Percentiles rank a stretch among this genome's conserved stretches.
Conservation (phyloP, 2,888 invertebrate genomes). For the Eristalis tenax region DNA sequence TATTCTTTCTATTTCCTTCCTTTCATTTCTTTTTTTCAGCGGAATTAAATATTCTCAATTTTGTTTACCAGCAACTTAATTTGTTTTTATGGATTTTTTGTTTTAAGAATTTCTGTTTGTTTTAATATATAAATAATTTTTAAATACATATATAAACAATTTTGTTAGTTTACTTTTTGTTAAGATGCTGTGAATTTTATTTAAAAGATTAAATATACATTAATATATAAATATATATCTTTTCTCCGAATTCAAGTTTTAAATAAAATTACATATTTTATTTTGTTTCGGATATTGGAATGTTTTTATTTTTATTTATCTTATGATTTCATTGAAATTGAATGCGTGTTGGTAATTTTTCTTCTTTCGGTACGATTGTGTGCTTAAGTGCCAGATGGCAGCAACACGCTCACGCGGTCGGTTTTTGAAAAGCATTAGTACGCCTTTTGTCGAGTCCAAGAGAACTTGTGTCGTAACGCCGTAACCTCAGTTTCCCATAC, state of each 20-base stretch:
- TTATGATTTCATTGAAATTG: background rate
- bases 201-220: slow-evolving; percentile 36
- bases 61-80: slow-evolving; percentile 7
- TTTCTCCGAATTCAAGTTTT: slow-evolving; percentile 54
- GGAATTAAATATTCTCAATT: slow-evolving; percentile 19
- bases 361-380: too few relatives aligned
- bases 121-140: slow-evolving; percentile 31
- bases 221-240: slow-evolving; percentile 36
- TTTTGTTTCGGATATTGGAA: slow-evolving; percentile 36
- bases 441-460: too few relatives aligned
- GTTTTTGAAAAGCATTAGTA: too few relatives aligned
- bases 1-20: slow-evolving; percentile 22
- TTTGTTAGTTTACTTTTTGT: slow-evolving; percentile 59
- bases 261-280: slow-evolving; percentile 55
- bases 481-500: too few relatives aligned
- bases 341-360: too few relatives aligned
- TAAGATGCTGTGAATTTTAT: slow-evolving; percentile 72
- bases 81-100: slow-evolving; percentile 37
- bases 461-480: too few relatives aligned
- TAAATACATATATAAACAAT: slow-evolving; percentile 19
- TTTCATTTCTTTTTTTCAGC: background rate
- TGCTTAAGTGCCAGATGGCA: too few relatives aligned
- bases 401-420: too few relatives aligned
- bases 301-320: slow-evolving; percentile 14
- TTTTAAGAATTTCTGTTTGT: slow-evolving; percentile 44